These are phyloP conservation scores for Ceyx melanurus DNA, from an alignment of 2,113 vertebrate species.

Conservation along the genomic window DNA sequence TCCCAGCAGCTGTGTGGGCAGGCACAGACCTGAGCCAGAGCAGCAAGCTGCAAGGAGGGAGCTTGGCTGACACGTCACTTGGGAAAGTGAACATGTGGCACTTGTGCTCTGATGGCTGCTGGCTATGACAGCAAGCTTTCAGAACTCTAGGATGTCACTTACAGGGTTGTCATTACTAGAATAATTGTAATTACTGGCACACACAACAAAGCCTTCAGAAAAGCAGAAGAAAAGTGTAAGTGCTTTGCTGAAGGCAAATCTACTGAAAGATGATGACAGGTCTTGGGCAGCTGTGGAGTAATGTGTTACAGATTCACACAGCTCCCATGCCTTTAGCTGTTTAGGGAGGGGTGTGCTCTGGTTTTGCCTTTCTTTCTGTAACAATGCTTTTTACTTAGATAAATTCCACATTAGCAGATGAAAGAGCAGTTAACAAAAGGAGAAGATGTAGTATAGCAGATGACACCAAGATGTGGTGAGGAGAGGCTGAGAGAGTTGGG, in stretches of 20 bases:
- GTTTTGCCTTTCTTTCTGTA: not conserved
- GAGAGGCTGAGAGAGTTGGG: no score
- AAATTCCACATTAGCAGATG: not conserved
- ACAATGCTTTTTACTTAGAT: not conserved
- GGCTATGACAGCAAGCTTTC: not conserved
- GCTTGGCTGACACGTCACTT: not conserved
- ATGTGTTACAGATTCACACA: not conserved
- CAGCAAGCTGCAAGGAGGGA: not conserved
- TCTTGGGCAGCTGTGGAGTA: not conserved
- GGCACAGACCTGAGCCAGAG: not conserved
- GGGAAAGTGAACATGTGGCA: not conserved
- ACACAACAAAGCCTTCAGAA: not conserved
- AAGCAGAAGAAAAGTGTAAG: not conserved
- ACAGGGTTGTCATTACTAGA: not conserved
- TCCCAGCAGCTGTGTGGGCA: not conserved
- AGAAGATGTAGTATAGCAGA: not conserved
- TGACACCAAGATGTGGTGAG: no score
- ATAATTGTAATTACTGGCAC: slow-evolving; percentile 3
- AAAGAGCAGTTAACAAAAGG: not conserved
- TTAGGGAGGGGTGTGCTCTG: not conserved
- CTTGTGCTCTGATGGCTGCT: not conserved
- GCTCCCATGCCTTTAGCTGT: not conserved
- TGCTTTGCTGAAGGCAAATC: not conserved
- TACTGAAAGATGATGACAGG: not conserved
- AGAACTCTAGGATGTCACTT: not conserved